Conservation (phyloP, 1,140 invertebrate species). For the Gryon sp. region DNA sequence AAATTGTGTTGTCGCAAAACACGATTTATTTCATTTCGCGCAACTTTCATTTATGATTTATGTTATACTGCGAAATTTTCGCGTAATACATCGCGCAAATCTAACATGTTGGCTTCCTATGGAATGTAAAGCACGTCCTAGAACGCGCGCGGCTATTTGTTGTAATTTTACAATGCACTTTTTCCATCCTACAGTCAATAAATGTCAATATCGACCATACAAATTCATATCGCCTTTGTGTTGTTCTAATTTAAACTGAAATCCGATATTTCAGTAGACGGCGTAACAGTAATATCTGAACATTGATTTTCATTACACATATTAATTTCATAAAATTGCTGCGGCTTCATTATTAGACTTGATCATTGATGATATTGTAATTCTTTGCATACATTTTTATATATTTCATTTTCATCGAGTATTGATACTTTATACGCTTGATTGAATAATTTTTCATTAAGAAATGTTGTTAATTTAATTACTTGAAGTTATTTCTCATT, state of each 20-base stretch:
- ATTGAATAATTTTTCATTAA: too few species aligned
- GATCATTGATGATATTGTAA: slow-evolving; percentile 9
- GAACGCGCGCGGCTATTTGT: slow-evolving; percentile 8
- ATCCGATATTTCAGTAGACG: slow-evolving; percentile 5
- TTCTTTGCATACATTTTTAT: too few species aligned
- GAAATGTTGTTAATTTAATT: too few species aligned
- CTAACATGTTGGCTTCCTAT: slow-evolving; percentile 13
- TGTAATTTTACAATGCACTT: slow-evolving; percentile 48
- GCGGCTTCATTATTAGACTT: slow-evolving; percentile 7
- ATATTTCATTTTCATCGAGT: too few species aligned
- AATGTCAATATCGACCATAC: slow-evolving; percentile 19
- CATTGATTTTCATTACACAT: slow-evolving; percentile 28
- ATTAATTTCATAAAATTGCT: slow-evolving; percentile 13
- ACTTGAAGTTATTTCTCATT: too few species aligned
- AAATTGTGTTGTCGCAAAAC: slow-evolving; percentile 28
- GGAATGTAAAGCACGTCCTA: slow-evolving; percentile 20
- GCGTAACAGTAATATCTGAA: background rate
- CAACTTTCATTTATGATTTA: slow-evolving; percentile 55
- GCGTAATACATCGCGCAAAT: slow-evolving; percentile 16
- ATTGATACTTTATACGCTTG: too few species aligned
- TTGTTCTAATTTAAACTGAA: background rate
- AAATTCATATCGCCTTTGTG: slow-evolving; percentile 20
- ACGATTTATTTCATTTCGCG: slow-evolving; percentile 36
- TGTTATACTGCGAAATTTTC: slow-evolving; percentile 24
- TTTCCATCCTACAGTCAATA: slow-evolving; percentile 12